A percentile compares a stretch with the other conserved stretches of the same genome.
Evolutionary conservation across 30 jellyfish, hydroid and myxozoan species (phyloP).

Genomic region (Calvadosia cruxmelitensis): DNA sequence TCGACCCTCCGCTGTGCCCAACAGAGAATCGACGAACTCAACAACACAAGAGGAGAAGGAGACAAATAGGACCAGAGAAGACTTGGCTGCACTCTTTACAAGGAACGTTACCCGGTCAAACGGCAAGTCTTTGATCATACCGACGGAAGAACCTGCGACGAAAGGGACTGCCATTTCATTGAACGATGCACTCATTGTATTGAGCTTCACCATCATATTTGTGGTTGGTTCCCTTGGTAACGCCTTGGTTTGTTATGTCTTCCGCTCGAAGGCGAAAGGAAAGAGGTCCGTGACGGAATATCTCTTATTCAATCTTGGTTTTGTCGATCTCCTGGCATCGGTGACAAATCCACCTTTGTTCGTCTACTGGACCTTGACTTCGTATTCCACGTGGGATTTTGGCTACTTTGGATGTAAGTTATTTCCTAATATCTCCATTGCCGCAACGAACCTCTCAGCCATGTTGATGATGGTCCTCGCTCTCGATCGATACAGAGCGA

Average conservation of each 20-base stretch:
- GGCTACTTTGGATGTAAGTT: conserved; percentile 77
- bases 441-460: conserved; percentile 43
- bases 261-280: conserved; percentile 25
- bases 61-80: too few relatives aligned
- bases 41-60: too few relatives aligned
- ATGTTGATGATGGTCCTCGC: conserved; percentile 57
- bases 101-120: too few relatives aligned
- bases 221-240: conserved; percentile 63
- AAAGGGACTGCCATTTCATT: too few relatives aligned
- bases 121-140: too few relatives aligned
- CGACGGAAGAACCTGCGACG: too few relatives aligned
- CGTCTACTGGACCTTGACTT: conserved; percentile 38
- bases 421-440: conserved; percentile 43
- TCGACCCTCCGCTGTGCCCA: too few relatives aligned
- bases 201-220: conserved; percentile 25
- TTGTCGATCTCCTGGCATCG: conserved; percentile 60
- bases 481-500: conserved; percentile 75
- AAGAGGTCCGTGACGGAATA: conserved; percentile 63
- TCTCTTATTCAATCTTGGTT: conserved; percentile 36
- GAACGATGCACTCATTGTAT: conserved; percentile 3
- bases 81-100: too few relatives aligned
- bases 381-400: conserved; percentile 51
- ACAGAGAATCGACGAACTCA: too few relatives aligned
- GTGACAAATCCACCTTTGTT: conserved; percentile 38
- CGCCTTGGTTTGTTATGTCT: conserved; percentile 22